Evolutionary conservation across 2,888 invertebrate species (phyloP).

Genomic region (Adelognathus sp.): DNA sequence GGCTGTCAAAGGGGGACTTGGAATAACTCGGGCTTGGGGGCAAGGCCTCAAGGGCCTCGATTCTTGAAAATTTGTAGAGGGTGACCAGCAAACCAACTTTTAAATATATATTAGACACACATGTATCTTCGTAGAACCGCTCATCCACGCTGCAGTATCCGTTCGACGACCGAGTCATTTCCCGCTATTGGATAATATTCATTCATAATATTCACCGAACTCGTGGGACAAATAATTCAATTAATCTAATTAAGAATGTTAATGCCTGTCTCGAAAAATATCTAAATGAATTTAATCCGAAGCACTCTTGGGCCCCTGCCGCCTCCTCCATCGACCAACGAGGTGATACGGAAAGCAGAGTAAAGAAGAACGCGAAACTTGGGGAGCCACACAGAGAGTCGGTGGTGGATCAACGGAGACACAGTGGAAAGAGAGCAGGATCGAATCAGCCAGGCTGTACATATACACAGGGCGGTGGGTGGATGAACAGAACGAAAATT

Average conservation of each 20-base stretch:
- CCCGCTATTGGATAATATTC: conserved; percentile 44
- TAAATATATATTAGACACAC: too few relatives aligned
- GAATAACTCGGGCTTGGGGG: too few relatives aligned
- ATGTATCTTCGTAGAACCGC: neutral
- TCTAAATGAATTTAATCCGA: conserved; percentile 77
- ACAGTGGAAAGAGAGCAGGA: neutral
- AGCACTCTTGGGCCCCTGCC: neutral
- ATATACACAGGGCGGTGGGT: conserved; percentile 54
- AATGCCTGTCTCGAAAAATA: conserved; percentile 76
- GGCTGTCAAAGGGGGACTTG: too few relatives aligned
- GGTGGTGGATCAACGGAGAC: conserved; percentile 15
- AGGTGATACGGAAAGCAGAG: conserved; percentile 49
- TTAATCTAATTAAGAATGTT: conserved; percentile 80
- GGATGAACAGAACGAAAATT: conserved; percentile 68
- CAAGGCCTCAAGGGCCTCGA: too few relatives aligned
- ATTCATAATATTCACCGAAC: conserved; percentile 16
- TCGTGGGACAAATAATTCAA: conserved; percentile 73
- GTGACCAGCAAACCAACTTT: too few relatives aligned
- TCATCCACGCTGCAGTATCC: neutral
- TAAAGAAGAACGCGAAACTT: conserved; percentile 41
- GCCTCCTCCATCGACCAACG: neutral
- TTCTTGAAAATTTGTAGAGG: too few relatives aligned
- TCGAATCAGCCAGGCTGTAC: conserved; percentile 37
- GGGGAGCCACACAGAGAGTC: conserved; percentile 8
- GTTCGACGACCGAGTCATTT: conserved; percentile 3